Conservation (phyloP, 2,113 vertebrate genomes). For the Xyrauchen texanus region DNA sequence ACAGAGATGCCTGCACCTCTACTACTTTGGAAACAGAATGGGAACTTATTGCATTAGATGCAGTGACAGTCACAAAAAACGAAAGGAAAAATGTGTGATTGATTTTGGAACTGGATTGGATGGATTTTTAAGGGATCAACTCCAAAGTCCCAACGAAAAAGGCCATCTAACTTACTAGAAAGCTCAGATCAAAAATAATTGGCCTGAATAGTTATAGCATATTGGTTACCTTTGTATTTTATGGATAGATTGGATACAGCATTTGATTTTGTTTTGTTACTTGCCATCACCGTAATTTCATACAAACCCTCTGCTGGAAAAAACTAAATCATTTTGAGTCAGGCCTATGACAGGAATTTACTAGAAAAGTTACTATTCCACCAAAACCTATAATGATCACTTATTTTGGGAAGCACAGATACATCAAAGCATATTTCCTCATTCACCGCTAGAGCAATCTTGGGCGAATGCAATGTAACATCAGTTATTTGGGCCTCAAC, state of each 20-base stretch:
- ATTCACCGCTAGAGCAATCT: constrained; percentile 54
- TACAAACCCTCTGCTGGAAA: constrained; percentile 65
- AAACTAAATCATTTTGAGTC: constrained; percentile 67
- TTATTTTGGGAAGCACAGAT: constrained; percentile 55
- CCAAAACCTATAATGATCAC: constrained; percentile 58
- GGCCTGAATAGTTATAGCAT: constrained; percentile 52
- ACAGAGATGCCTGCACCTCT: constrained; percentile 64
- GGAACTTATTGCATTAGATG: constrained; percentile 70
- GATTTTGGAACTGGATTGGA: constrained; percentile 55
- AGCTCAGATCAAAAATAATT: constrained; percentile 64
- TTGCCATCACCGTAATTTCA: constrained; percentile 63
- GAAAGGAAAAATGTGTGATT: constrained; percentile 66
- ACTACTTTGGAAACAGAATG: constrained; percentile 55
- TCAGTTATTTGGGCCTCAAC: constrained; percentile 63
- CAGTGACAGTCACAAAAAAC: constrained; percentile 64
- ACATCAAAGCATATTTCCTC: constrained; percentile 66
- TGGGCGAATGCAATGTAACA: constrained; percentile 55
- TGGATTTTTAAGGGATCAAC: constrained; percentile 63
- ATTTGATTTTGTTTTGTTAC: constrained; percentile 67
- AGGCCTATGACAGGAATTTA: constrained; percentile 31
- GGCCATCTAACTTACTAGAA: constrained; percentile 59
- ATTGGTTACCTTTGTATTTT: constrained; percentile 45
- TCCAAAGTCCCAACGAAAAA: constrained; percentile 76
- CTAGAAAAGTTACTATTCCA: constrained; percentile 63
- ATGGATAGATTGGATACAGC: constrained; percentile 61